Conservation (phyloP, 2,888 invertebrate genomes). For the Apomyelois bistriatella region DNA sequence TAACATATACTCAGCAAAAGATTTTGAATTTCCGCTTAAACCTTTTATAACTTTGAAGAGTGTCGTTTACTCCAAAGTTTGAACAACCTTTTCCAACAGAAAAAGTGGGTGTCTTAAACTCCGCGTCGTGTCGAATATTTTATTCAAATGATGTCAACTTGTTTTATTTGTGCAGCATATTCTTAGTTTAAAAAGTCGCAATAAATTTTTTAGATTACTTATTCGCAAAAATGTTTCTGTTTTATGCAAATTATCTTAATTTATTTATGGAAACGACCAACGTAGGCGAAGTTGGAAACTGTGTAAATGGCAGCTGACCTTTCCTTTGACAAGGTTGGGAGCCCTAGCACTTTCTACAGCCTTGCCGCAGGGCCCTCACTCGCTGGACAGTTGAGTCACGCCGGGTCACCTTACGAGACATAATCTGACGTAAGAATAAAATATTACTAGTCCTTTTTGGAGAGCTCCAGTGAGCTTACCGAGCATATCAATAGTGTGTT, state of each 20-base stretch:
- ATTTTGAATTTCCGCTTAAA: neutral
- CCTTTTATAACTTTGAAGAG: neutral
- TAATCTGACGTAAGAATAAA: constrained; percentile 40
- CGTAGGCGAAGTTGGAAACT: constrained; percentile 10
- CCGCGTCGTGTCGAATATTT: neutral
- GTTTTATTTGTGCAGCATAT: constrained; percentile 8
- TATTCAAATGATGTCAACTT: constrained; percentile 5
- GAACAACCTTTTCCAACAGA: constrained; percentile 1
- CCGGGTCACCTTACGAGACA: constrained; percentile 22
- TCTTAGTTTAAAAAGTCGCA: constrained; percentile 3
- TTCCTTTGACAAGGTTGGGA: constrained; percentile 37
- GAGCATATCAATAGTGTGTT: constrained; percentile 3
- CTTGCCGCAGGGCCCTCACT: constrained; percentile 35
- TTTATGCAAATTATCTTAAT: constrained; percentile 9
- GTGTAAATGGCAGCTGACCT: constrained; percentile 33
- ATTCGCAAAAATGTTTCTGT: constrained; percentile 6
- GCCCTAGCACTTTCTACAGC: constrained; percentile 39
- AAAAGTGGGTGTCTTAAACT: constrained; percentile 5
- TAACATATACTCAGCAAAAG: neutral
- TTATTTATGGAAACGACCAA: constrained; percentile 10
- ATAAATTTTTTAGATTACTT: constrained; percentile 5
- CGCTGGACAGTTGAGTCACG: constrained; percentile 17
- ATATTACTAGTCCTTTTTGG: constrained; percentile 6
- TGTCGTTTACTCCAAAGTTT: neutral
- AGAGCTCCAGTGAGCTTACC: constrained; percentile 6